phyloP scores from a whole-genome alignment of 2,888 invertebrate species.

The Synergus itoensis region DNA sequence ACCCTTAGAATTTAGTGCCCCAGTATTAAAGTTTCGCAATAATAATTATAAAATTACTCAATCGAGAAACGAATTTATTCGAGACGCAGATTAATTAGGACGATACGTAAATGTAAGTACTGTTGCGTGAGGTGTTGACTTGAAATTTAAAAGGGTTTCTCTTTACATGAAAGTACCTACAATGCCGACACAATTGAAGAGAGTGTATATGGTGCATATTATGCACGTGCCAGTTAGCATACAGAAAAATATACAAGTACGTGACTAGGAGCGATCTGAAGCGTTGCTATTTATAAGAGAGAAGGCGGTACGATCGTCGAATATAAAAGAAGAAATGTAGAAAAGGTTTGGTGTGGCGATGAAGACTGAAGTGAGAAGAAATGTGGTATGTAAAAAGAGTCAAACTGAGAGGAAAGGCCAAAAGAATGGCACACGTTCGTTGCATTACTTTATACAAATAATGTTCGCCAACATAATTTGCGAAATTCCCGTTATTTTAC shows the following conservation, averaged over 20 bases:
- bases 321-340: conserved; percentile 10
- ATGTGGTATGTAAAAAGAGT: conserved; percentile 9
- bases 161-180: conserved; percentile 38
- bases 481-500: conserved; percentile 71
- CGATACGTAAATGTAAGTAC: conserved; percentile 35
- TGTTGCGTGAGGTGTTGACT: conserved; percentile 39
- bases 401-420: conserved; percentile 36
- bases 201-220: conserved; percentile 4
- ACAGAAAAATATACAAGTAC: conserved; percentile 21
- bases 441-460: conserved; percentile 70
- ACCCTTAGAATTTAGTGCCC: conserved; percentile 30
- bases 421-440: conserved; percentile 57
- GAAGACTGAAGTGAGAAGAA: not conserved
- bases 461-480: conserved; percentile 64
- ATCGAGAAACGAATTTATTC: conserved; percentile 34
- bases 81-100: conserved; percentile 29
- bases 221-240: conserved; percentile 16
- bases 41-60: conserved; percentile 35
- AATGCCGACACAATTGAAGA: conserved; percentile 8
- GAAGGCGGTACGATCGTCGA: not conserved
- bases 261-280: conserved; percentile 17
- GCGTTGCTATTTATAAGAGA: not conserved
- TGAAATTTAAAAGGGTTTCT: conserved; percentile 27
- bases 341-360: not conserved
- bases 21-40: conserved; percentile 27